Evolutionary conservation across 2,888 invertebrate genomes (phyloP).

Genomic region (Drosophila mimica): DNA sequence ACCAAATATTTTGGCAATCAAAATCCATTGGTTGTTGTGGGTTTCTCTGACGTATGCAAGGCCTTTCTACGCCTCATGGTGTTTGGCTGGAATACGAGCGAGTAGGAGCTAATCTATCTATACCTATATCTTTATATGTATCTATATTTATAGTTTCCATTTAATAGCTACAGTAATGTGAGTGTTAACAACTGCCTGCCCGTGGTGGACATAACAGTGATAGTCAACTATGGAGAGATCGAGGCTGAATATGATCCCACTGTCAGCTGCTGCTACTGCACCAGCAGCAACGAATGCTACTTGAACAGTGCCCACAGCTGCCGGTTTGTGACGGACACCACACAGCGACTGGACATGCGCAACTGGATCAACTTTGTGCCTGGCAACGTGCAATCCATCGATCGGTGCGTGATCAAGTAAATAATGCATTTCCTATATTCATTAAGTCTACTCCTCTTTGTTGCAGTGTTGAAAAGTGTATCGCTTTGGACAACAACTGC

Average conservation of each 20-base stretch:
- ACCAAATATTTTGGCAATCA: slow-evolving; percentile 59
- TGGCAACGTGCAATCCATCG: slow-evolving; percentile 57
- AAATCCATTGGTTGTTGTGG: slow-evolving; percentile 67
- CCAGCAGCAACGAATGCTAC: slow-evolving; percentile 52
- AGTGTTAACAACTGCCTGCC: slow-evolving; percentile 65
- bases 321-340: slow-evolving; percentile 67
- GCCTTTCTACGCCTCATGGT: slow-evolving; percentile 74
- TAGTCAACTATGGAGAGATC: slow-evolving; percentile 62
- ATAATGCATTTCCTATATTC: not conserved
- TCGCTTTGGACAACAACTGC: slow-evolving; percentile 64
- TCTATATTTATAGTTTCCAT: not conserved
- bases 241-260: slow-evolving; percentile 72
- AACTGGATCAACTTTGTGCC: slow-evolving; percentile 71
- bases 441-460: not conserved
- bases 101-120: slow-evolving; percentile 49
- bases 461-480: slow-evolving; percentile 49
- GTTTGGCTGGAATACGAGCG: slow-evolving; percentile 71
- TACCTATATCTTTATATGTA: too few species aligned
- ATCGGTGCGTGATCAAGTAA: slow-evolving; percentile 55
- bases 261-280: slow-evolving; percentile 59
- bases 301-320: slow-evolving; percentile 51
- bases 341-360: slow-evolving; percentile 72
- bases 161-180: slow-evolving; percentile 30
- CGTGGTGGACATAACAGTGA: slow-evolving; percentile 65
- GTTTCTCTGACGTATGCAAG: slow-evolving; percentile 70